These are phyloP conservation scores for Chaetodon trifascialis DNA, from an alignment of 2,113 vertebrate genomes.

Conservation along the genomic window DNA sequence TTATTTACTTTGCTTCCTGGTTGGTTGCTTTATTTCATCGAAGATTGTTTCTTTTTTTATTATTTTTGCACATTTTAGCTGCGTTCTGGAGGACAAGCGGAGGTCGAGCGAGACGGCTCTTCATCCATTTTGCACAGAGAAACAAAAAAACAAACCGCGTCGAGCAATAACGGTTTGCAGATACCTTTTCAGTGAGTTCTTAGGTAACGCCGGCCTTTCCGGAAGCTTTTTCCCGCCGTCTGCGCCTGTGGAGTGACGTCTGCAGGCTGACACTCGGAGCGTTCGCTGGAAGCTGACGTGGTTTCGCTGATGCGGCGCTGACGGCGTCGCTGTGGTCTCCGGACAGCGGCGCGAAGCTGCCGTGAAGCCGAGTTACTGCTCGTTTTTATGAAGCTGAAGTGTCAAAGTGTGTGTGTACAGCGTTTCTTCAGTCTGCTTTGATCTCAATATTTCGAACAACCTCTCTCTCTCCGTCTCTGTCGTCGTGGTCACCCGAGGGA, in stretches of 20 bases:
- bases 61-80: conserved; percentile 61
- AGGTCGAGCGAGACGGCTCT: conserved; percentile 44
- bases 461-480: conserved; percentile 55
- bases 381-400: conserved; percentile 56
- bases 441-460: conserved; percentile 55
- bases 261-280: background rate
- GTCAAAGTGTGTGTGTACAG: conserved; percentile 75
- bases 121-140: conserved; percentile 83
- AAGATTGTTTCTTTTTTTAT: conserved; percentile 35
- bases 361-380: background rate
- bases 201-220: conserved; percentile 8
- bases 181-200: conserved; percentile 55
- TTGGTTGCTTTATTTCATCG: conserved; percentile 32
- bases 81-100: conserved; percentile 51
- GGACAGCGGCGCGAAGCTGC: background rate
- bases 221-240: conserved; percentile 8
- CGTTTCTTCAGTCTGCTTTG: conserved; percentile 56
- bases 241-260: background rate
- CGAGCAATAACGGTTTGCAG: conserved; percentile 84
- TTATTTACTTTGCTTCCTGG: conserved; percentile 24
- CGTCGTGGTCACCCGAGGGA: conserved; percentile 49
- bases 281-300: background rate
- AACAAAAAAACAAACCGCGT: conserved; percentile 58
- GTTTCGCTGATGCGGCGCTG: conserved; percentile 6
- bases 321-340: conserved; percentile 8